phyloP scores from a whole-genome alignment of 2,797 vertebrate species.

The Eulemur rubriventer region DNA sequence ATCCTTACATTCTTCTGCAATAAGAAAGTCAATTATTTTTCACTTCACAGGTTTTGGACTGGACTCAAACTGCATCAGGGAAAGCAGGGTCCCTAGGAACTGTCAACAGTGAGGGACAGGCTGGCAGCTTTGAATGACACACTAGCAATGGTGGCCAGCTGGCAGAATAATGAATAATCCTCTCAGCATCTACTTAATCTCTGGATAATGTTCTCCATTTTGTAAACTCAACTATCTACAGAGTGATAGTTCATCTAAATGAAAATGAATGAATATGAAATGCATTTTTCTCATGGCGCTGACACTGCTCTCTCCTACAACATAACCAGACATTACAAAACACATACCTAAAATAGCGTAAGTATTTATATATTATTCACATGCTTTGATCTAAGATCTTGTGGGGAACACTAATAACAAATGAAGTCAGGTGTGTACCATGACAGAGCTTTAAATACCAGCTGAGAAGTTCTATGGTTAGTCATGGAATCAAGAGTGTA shows the following conservation, averaged over 20 bases:
- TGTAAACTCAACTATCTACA: conserved; percentile 67
- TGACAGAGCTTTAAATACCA: background rate
- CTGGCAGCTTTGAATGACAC: conserved; percentile 56
- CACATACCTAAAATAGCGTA: conserved; percentile 8
- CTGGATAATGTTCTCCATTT: conserved; percentile 32
- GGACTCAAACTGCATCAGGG: conserved; percentile 14
- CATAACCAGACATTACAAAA: conserved; percentile 19
- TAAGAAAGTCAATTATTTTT: conserved; percentile 37
- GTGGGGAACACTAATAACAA: background rate
- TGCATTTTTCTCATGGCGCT: background rate
- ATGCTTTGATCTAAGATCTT: conserved; percentile 30
- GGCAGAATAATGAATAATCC: conserved; percentile 23
- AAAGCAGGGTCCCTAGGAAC: conserved; percentile 15
- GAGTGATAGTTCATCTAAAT: conserved; percentile 13
- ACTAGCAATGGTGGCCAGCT: background rate
- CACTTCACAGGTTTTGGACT: conserved; percentile 24
- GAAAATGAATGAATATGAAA: conserved; percentile 40
- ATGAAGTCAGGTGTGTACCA: conserved; percentile 13
- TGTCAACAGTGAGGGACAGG: background rate
- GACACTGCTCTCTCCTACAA: background rate
- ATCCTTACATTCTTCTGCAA: conserved; percentile 28
- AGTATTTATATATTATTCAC: conserved; percentile 45
- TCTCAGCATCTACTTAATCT: conserved; percentile 48
- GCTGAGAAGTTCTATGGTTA: background rate
- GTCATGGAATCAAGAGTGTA: background rate